Evolutionary conservation across 2,888 invertebrate genomes (phyloP), one percentile per base, ranked within the genome.

Genomic region (Drosophila fungiperda): DNA sequence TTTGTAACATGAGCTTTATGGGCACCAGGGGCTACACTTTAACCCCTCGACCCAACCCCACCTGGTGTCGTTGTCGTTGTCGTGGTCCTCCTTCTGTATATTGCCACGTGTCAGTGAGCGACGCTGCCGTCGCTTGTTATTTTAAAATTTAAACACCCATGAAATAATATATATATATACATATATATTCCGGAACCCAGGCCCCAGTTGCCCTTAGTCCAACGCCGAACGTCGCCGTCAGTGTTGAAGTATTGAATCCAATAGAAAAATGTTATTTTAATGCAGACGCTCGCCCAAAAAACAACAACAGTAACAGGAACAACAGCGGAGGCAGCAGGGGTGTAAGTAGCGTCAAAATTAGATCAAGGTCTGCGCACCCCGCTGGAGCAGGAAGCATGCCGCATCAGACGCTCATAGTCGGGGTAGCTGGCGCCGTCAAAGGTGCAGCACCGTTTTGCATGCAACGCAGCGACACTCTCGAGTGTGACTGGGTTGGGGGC

Each of bases 131-230:
- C 87, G 87, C 79, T 89, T 90, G 90, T 88, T 87, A 88, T 89
- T 87, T 90, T 83, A 90, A 90, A 87, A 87, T 87, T 87, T 90
- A 87, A 90, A 90, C 90, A 87, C 82, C 90, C 90, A 90, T 90
- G 90, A 87, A 87, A 90, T 87, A 88, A 86, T 82, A 90, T 88
- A 85, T 87, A 29, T 29, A 26, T 26, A 29, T 29, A 29, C 29
- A 29, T 29, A 29, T 87, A 74, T 67, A 35, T 38, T 45, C 55
- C 55, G 23, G 45, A 17, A 35, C 65, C 40, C 69, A 61, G 4
- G 11, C 52, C 35, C 55, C 40, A 17, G 5, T 7, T 17, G 52
- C 57, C 49, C 68, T 35, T 33, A 45, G 52, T 42, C 63, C 72
- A 65, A 54, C 49, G 65, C 49, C 59, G 49, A 60, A 42, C 57